These are phyloP conservation scores for Popillia japonica DNA, from an alignment of 1,140 invertebrate genomes.

Conservation along the genomic window DNA sequence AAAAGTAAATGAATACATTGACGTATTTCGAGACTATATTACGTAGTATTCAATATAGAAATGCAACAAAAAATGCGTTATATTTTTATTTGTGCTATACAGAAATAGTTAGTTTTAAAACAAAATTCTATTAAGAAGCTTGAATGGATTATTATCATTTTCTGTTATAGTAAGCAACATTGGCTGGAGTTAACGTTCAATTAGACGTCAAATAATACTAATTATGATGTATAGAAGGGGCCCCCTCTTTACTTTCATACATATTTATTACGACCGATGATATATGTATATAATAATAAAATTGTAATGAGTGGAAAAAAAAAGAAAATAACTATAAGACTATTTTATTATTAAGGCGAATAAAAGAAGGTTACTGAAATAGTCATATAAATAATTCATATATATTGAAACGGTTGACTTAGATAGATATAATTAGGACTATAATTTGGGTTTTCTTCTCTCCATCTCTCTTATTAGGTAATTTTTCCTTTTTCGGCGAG, in stretches of 20 bases:
- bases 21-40: neutral
- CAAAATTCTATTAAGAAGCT: too few relatives aligned
- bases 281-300: neutral
- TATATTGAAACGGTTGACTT: conserved; percentile 1
- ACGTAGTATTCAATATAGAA: neutral
- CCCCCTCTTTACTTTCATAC: conserved; percentile 4
- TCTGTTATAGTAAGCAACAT: neutral
- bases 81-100: neutral
- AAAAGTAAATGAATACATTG: neutral
- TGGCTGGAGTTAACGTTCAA: neutral
- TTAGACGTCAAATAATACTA: neutral
- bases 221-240: neutral
- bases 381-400: conserved; percentile 5
- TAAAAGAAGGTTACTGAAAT: neutral
- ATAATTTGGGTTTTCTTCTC: neutral
- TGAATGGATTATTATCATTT: neutral
- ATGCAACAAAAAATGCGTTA: neutral
- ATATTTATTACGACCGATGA: conserved; percentile 1
- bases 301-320: neutral
- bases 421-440: conserved; percentile 16
- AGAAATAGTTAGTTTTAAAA: neutral
- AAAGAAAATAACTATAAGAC: neutral
- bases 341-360: neutral
- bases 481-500: neutral
- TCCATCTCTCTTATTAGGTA: neutral